These are phyloP conservation scores for Misgurnus anguillicaudatus DNA, from an alignment of 2,113 vertebrate species.

Conservation along the genomic window DNA sequence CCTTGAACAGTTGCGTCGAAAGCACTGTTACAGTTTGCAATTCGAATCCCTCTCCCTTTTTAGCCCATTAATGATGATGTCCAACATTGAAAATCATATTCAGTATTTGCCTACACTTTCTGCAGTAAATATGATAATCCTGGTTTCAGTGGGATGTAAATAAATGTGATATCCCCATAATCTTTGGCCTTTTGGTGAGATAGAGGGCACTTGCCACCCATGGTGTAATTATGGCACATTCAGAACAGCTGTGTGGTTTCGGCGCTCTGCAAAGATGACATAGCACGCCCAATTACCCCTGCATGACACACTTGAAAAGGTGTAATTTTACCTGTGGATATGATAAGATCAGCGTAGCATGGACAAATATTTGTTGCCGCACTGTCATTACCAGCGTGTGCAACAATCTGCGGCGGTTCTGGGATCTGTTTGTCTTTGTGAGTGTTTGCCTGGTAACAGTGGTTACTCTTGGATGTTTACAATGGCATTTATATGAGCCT, in stretches of 20 bases:
- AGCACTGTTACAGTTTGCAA: constrained; percentile 11
- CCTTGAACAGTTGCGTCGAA: constrained; percentile 21
- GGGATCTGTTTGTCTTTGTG: not conserved
- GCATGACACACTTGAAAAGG: constrained; percentile 51
- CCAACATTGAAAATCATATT: constrained; percentile 5
- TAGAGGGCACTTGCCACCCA: constrained; percentile 63
- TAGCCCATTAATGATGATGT: constrained; percentile 5
- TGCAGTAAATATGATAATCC: constrained; percentile 47
- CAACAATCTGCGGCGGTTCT: constrained; percentile 24
- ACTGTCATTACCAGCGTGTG: constrained; percentile 42
- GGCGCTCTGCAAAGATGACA: constrained; percentile 37
- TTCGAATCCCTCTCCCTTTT: constrained; percentile 1
- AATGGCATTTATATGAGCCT: not conserved
- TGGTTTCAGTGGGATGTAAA: constrained; percentile 2
- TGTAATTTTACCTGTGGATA: constrained; percentile 55
- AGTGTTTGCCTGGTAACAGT: constrained; percentile 16
- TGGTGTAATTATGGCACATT: constrained; percentile 60
- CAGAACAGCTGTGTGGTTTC: constrained; percentile 50
- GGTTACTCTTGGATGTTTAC: not conserved
- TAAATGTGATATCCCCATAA: constrained; percentile 56
- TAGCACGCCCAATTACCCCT: constrained; percentile 56
- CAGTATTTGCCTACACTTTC: constrained; percentile 24
- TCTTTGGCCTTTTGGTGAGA: constrained; percentile 61
- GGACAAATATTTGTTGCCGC: constrained; percentile 51
- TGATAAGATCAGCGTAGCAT: constrained; percentile 57